Evolutionary conservation across 2,113 vertebrate genomes (phyloP).

Genomic region (Zootoca vivipara): DNA sequence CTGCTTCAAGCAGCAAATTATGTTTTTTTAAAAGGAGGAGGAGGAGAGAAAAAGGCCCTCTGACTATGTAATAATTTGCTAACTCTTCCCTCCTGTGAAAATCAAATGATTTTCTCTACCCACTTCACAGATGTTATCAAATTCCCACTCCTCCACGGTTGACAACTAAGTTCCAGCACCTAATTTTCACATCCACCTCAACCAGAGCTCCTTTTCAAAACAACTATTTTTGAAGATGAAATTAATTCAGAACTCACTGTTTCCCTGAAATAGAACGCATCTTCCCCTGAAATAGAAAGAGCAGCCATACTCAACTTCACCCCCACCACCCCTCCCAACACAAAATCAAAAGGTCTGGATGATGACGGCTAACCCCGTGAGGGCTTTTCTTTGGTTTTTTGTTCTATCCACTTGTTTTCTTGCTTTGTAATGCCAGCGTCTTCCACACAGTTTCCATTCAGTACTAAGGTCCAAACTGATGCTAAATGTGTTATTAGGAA

Average conservation of each 20-base stretch:
- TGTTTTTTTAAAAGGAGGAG: too few relatives aligned
- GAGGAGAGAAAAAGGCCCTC: background rate
- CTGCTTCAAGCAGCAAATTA: background rate
- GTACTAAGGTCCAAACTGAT: background rate
- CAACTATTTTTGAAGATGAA: background rate
- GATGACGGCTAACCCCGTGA: too few relatives aligned
- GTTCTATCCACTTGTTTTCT: too few relatives aligned
- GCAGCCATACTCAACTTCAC: background rate
- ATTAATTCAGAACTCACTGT: too few relatives aligned
- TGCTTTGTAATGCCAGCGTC: too few relatives aligned
- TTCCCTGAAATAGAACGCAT: too few relatives aligned
- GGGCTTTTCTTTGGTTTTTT: too few relatives aligned
- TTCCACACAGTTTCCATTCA: constrained; percentile 32
- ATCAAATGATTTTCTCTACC: background rate
- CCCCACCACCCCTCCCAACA: background rate
- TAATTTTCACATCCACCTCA: too few relatives aligned
- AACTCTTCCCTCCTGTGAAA: background rate
- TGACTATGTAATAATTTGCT: background rate
- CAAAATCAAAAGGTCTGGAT: constrained; percentile 9
- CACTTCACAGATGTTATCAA: background rate
- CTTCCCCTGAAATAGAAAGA: accelerated
- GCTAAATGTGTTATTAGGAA: background rate
- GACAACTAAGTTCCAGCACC: too few relatives aligned
- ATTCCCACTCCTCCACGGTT: too few relatives aligned
- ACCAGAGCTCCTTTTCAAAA: background rate